Percentiles rank a stretch among this genome's conserved stretches.
phyloP scores from a whole-genome alignment of 2,797 vertebrate genomes.

The Crax fasciolata region DNA sequence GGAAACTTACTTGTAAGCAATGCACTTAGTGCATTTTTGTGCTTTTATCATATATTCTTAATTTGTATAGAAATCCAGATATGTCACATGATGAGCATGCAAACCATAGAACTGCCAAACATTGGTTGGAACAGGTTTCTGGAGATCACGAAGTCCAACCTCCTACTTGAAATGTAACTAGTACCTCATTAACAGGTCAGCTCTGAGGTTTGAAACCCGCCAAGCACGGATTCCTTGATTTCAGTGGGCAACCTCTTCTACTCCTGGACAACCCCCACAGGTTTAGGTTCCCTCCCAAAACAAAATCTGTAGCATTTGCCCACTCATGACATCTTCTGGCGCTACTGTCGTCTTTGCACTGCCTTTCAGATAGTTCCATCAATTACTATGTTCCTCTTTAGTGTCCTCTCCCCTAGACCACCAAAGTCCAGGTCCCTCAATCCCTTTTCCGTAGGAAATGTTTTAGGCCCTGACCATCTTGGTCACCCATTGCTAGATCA shows the following conservation, averaged over 20 bases:
- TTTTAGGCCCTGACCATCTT: not conserved
- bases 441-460: not conserved
- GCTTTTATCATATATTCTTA: not conserved
- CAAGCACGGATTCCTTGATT: not conserved
- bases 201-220: not conserved
- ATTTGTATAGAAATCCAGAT: not conserved
- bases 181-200: not conserved
- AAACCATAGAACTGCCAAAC: not conserved
- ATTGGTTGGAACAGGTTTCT: not conserved
- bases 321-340: not conserved
- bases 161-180: not conserved
- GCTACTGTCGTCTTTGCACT: rapidly evolving
- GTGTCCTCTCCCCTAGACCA: not conserved
- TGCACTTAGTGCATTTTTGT: not conserved
- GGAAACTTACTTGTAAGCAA: not conserved
- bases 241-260: not conserved
- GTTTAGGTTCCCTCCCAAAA: not conserved
- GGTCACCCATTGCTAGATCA: not conserved
- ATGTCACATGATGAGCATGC: not conserved
- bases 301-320: not conserved
- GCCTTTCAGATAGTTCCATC: not conserved
- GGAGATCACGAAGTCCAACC: not conserved
- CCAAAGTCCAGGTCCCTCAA: not conserved
- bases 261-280: not conserved
- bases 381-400: not conserved